A percentile compares a stretch with the other conserved stretches of the same genome.
Evolutionary conservation across 2,888 invertebrate species (phyloP).

Genomic region (Agrochola macilenta): DNA sequence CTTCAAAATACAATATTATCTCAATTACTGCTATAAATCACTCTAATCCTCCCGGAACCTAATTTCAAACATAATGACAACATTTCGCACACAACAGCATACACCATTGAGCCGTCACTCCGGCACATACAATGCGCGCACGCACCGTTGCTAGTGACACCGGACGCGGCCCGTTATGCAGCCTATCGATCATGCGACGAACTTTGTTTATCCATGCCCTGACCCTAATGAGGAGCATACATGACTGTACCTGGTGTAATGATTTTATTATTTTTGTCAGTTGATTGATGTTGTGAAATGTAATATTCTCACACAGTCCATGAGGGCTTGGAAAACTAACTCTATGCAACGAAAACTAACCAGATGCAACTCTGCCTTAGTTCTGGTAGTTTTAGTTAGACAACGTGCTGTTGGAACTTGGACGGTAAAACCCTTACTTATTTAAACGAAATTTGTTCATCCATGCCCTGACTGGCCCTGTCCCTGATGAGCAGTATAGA

Average conservation of each 20-base stretch:
- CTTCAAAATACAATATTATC: constrained; percentile 1
- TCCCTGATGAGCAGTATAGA: constrained; percentile 74
- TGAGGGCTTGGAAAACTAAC: neutral
- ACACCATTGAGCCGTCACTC: constrained; percentile 59
- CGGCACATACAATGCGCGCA: constrained; percentile 59
- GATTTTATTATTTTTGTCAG: constrained; percentile 38
- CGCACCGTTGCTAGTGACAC: constrained; percentile 59
- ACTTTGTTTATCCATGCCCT: constrained; percentile 71
- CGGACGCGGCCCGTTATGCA: constrained; percentile 80
- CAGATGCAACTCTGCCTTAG: too few relatives aligned
- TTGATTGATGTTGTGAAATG: neutral
- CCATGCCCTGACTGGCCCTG: constrained; percentile 64
- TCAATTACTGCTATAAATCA: constrained; percentile 28
- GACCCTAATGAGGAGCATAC: constrained; percentile 76
- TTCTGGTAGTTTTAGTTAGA: too few relatives aligned
- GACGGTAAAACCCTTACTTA: too few relatives aligned
- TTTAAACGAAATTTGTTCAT: too few relatives aligned
- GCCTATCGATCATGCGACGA: constrained; percentile 76
- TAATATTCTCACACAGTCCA: too few relatives aligned
- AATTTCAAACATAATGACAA: constrained; percentile 35
- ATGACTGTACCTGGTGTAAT: constrained; percentile 1
- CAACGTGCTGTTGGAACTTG: too few relatives aligned
- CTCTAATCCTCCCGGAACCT: constrained; percentile 3
- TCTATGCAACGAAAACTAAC: neutral
- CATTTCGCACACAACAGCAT: constrained; percentile 43